Base-by-base conservation (phyloP, 1,140 invertebrate genomes). In the Pachypeltis micranthus region DNA sequence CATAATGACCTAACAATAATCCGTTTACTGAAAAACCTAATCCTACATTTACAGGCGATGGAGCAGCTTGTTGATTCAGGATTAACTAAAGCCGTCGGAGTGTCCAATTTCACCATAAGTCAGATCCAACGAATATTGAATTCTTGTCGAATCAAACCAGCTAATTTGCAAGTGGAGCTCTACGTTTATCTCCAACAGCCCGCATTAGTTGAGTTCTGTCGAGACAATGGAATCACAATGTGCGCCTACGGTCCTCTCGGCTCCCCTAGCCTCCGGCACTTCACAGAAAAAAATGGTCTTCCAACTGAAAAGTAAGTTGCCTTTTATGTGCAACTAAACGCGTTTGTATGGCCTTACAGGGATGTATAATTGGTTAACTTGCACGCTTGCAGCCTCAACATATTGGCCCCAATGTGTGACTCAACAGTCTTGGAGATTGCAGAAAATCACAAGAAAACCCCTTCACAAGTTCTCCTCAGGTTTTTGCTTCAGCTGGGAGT, bases 401-500 rank as follows among this genome's bases (percentile, higher is more conserved):
- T 67, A 2, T 24, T 39, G 25, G 47, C 16, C 10, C 29, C 29
- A n/a, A 29, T 59, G 57, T 16, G 19, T 59, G 82, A 89, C 67
- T 79, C 82, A 0, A 77, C 82, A 12, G 82, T 93, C 1, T 72
- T 78, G 63, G 75, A 82, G 67, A 82, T 94, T 29, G 85, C 90
- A 0, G 69, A 79, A 2, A 79, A 79, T 19, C 80, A 90, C 70
- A 75, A 77, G 2, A 90, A 86, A 73, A 83, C 83, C 0, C 74
- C 86, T 3, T 90, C 88, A 1, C 90, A 93, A 76, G 75, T 95
- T 54, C 75, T 93, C 44, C 72, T 95, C 0, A 79, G 86, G 44
- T 88, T 86, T 74, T 78, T 88, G 54, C 70, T 91, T 0, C 84
- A 91, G 72, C 77, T 81, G 58, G 84, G 83, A 10, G 75, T 92